Base-by-base conservation (phyloP, 2,113 vertebrate species). In the Centropus bengalensis region DNA sequence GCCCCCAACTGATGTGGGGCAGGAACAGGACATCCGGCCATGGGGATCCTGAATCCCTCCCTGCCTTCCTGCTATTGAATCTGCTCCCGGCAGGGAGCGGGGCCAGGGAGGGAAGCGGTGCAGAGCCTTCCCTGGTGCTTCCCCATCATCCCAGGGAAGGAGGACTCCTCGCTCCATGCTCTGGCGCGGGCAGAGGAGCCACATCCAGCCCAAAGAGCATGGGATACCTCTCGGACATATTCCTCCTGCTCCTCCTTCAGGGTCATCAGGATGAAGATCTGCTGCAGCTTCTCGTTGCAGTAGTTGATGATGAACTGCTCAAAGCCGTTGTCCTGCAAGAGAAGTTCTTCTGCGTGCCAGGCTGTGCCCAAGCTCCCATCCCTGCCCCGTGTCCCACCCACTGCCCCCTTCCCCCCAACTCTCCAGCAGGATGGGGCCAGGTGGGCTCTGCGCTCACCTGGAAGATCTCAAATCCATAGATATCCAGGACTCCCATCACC, bases 231-330 rank as follows among this genome's bases (percentile, higher is more conserved):
- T 91, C 97, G 97, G 33, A 97, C 30, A 0, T 98, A 98, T 40
- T 98, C 98, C 47, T 98, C 98, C 77, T 98, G 98, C 32, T 98
- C 98, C 86, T 98, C 98, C 79, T 97, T 98, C 91, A 98, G 93
- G 1, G 98, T 98, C 94, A 98, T 56, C 63, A 98, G 94, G 92
- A 98, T 98, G 94, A 98, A 98, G 64, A 98, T 97, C 93, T 98
- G 98, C 96, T 98, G 98, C 22, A 98, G 96, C 77, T 98, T 98
- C 96, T 98, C 98, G 0, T 98, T 98, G 88, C 98, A 98, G 87
- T 98, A 98, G 96, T 98, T 98, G 96, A 98, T 98, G 94, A 98
- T 97, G 77, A 98, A 98, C 52, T 98, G 98, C 87, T 98, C 98
- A 56, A 98, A 98, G 89, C 98, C 95, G 1, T 98, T 98, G 62